A percentile compares a stretch with the other conserved stretches of the same genome.
phyloP scores from a whole-genome alignment of 2,888 invertebrate genomes.

The Dryobotodes eremita region DNA sequence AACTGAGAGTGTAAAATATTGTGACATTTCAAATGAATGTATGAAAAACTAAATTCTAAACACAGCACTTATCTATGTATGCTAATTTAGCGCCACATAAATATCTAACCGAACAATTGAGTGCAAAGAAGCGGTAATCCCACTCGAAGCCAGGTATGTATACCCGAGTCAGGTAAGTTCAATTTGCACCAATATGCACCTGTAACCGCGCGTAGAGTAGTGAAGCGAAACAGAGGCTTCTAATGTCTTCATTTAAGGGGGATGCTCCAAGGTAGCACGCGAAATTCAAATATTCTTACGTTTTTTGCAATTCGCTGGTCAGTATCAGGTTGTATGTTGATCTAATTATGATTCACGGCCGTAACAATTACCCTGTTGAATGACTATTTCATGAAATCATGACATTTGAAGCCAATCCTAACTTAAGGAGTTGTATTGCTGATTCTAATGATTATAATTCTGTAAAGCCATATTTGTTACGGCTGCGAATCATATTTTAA shows the following conservation, averaged over 20 bases:
- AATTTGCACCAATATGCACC: slow-evolving; percentile 75
- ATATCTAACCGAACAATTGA: slow-evolving; percentile 63
- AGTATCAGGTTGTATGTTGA: no score
- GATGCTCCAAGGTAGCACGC: no score
- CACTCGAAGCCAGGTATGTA: slow-evolving; percentile 66
- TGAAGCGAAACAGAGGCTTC: slow-evolving; percentile 7
- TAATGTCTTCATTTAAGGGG: slow-evolving; percentile 4
- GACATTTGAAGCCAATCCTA: no score
- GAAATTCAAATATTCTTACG: no score
- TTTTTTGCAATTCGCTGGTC: no score
- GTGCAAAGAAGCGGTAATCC: slow-evolving; percentile 69
- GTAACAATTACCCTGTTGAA: no score
- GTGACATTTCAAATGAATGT: background rate
- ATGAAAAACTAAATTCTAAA: slow-evolving; percentile 32
- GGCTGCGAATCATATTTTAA: no score
- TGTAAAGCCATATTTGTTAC: no score
- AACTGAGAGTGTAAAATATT: background rate
- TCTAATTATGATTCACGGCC: no score
- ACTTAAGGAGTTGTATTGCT: no score
- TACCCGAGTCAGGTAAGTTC: slow-evolving; percentile 62
- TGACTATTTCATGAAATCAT: no score
- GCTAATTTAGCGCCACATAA: slow-evolving; percentile 60
- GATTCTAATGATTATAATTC: no score
- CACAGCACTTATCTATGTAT: slow-evolving; percentile 27
- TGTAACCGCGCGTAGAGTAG: slow-evolving; percentile 67